phyloP scores from a whole-genome alignment of 2,797 vertebrate genomes.

The Schizopygopsis malacanthus region DNA sequence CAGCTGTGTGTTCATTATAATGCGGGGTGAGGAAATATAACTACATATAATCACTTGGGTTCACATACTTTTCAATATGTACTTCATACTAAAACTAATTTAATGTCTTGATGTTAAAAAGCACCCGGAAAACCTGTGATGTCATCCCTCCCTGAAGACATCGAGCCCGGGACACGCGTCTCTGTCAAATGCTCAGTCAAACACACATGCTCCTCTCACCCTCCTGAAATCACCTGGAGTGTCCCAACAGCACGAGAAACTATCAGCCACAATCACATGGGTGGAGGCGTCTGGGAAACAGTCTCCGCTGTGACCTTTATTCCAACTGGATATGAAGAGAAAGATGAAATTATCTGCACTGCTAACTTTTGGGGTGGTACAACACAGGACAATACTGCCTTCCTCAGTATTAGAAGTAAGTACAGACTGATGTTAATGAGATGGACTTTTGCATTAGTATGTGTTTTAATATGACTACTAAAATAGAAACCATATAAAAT shows the following conservation, averaged over 20 bases:
- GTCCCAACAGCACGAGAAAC: conserved; percentile 48
- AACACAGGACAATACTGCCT: conserved; percentile 50
- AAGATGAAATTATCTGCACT: conserved; percentile 60
- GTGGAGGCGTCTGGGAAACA: conserved; percentile 55
- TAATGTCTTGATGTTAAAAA: neutral
- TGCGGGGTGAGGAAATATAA: conserved; percentile 64
- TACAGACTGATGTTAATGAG: conserved; percentile 23
- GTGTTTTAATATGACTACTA: neutral
- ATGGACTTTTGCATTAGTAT: neutral
- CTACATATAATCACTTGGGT: neutral
- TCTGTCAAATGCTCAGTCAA: conserved; percentile 67
- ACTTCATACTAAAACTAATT: neutral
- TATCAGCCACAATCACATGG: conserved; percentile 22
- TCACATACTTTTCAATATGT: neutral
- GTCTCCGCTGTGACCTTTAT: too few relatives aligned
- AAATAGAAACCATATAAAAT: neutral
- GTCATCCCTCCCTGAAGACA: conserved; percentile 59
- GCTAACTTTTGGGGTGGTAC: conserved; percentile 63
- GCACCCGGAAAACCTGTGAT: conserved; percentile 67
- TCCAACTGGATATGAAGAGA: conserved; percentile 67
- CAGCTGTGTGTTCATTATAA: conserved; percentile 71
- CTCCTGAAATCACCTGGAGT: conserved; percentile 70
- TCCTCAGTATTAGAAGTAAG: conserved; percentile 66
- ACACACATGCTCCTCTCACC: conserved; percentile 70
- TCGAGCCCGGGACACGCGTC: conserved; percentile 62